A percentile compares a stretch with the other conserved stretches of the same genome.
phyloP scores from a whole-genome alignment of 2,888 invertebrate species.

The Agrotis exclamationis region DNA sequence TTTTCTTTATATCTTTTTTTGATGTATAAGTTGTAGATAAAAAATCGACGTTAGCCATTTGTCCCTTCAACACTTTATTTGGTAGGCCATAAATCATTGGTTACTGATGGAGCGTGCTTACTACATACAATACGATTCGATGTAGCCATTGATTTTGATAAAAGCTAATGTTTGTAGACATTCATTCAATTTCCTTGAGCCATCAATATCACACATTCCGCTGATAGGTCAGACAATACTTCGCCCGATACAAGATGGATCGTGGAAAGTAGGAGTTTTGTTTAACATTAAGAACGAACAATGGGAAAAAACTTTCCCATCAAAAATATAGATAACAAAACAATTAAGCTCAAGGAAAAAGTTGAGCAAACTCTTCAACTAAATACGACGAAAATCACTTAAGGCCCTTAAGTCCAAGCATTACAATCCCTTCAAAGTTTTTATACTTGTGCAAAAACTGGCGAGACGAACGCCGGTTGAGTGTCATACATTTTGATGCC shows the following conservation, averaged over 20 bases:
- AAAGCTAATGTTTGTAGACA: conserved; percentile 69
- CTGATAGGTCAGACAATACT: conserved; percentile 49
- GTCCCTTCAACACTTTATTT: conserved; percentile 80
- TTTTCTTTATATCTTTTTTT: conserved; percentile 60
- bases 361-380: conserved; percentile 76
- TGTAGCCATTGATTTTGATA: conserved; percentile 74
- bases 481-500: conserved; percentile 88
- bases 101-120: conserved; percentile 72
- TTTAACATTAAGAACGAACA: conserved; percentile 37
- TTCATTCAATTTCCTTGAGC: conserved; percentile 63
- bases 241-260: conserved; percentile 19
- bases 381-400: conserved; percentile 83
- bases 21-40: conserved; percentile 81
- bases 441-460: conserved; percentile 77
- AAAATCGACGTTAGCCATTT: conserved; percentile 80
- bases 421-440: conserved; percentile 79
- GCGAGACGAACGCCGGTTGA: conserved; percentile 75
- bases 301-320: conserved; percentile 61
- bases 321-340: conserved; percentile 76
- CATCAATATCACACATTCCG: conserved; percentile 63
- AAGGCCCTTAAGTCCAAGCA: conserved; percentile 70
- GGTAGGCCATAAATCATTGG: conserved; percentile 80
- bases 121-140: conserved; percentile 70
- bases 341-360: conserved; percentile 82
- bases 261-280: conserved; percentile 22